Evolutionary conservation across 2,797 vertebrate genomes (phyloP), one percentile per base, ranked within the genome.

Genomic region (Neosalanx taihuensis): DNA sequence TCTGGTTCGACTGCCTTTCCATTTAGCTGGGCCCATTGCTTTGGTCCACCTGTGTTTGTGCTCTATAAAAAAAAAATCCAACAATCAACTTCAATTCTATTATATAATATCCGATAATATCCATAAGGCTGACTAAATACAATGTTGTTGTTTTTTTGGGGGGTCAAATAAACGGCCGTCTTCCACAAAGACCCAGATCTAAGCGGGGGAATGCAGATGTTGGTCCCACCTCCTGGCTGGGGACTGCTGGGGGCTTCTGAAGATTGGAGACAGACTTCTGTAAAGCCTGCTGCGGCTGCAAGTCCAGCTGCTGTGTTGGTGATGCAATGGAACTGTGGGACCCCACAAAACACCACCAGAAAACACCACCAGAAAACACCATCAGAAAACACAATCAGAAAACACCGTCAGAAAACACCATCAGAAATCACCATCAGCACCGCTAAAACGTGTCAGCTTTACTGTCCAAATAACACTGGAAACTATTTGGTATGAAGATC

Each of bases 1-100:
- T 96, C 96, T 93, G 88, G 94, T 96, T 96, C 95, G 93, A 89
- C 93, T 96, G 94, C 96, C 96, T 95, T 99, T 98, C 96, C 97
- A 94, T 98, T 99, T 96, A 98, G 95, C 93, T 97, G 97, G 94
- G 96, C 97, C 98, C 98, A 99, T 98, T 98, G 98, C 93, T 97
- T 99, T 98, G 95, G 95, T 95, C 97, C 98, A 97, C 95, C 95
- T 95, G 94, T 95, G 96, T 90, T 96, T 96, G 95, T 96, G 92
- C 89, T 98, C 98, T 99, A 86, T 9, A 65, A 57, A 17, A 76
- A 69, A 17, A 76, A 69, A 60, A 23, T 26, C 9, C 60, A 83
- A 80, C 0, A 60, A 73, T 17, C 37, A 72, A 81, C 62, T 17
- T 17, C 68, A 46, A 17, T 20, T 76, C 29, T 12, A 66, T 46